phyloP scores from a whole-genome alignment of 2,888 invertebrate species.

The Epiblema foenella region DNA sequence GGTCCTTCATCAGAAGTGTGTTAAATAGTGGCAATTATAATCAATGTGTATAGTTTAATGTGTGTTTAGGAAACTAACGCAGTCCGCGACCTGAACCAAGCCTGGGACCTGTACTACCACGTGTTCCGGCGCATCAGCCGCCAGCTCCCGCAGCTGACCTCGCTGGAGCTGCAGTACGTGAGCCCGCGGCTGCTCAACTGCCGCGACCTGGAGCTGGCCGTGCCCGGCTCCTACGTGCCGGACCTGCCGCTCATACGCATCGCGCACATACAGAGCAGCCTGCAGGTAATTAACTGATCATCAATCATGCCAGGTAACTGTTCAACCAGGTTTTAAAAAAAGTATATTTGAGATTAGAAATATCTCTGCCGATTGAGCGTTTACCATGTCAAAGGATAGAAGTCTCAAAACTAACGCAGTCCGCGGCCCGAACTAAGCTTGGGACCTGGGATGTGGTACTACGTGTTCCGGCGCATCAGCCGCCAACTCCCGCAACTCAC shows the following conservation, averaged over 20 bases:
- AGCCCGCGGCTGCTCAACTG: slow-evolving; percentile 96
- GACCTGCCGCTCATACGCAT: slow-evolving; percentile 95
- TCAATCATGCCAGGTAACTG: too few relatives aligned
- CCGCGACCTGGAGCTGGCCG: slow-evolving; percentile 97
- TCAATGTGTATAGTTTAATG: background rate
- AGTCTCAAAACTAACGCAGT: too few relatives aligned
- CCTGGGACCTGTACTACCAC: slow-evolving; percentile 99
- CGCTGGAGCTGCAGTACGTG: slow-evolving; percentile 97
- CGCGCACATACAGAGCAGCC: slow-evolving; percentile 94
- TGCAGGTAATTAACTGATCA: slow-evolving; percentile 89
- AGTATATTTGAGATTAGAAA: too few relatives aligned
- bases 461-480: too few relatives aligned
- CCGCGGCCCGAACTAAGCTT: too few relatives aligned
- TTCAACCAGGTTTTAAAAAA: too few relatives aligned
- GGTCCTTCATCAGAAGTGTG: too few relatives aligned
- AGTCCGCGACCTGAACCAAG: slow-evolving; percentile 97
- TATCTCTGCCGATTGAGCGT: too few relatives aligned
- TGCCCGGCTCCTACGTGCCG: slow-evolving; percentile 99
- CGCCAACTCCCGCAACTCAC: too few relatives aligned
- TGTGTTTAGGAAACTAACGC: slow-evolving; percentile 88
- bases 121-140: slow-evolving; percentile 98
- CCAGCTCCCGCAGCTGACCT: slow-evolving; percentile 96
- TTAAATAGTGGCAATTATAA: too few relatives aligned
- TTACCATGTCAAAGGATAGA: too few relatives aligned
- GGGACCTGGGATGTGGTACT: too few relatives aligned